Conservation (phyloP, 2,888 invertebrate genomes). For the Drosophila anceps region DNA sequence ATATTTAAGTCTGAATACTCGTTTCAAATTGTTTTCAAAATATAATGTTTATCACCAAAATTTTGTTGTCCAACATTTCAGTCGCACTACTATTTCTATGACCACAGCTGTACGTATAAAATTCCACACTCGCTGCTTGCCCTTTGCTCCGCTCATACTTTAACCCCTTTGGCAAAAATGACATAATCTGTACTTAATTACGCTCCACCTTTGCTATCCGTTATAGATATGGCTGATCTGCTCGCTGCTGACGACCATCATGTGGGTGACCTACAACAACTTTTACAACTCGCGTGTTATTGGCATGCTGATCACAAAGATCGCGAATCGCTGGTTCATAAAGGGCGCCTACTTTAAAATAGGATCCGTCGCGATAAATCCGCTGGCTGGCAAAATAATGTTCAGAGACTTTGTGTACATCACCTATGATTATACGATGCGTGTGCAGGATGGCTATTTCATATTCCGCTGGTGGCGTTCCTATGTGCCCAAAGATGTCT, state of each 20-base stretch:
- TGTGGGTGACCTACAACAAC: slow-evolving; percentile 97
- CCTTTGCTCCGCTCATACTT: not conserved
- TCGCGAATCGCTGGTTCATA: slow-evolving; percentile 94
- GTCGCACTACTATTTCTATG: no score
- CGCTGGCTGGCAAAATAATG: slow-evolving; percentile 99
- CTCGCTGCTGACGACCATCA: slow-evolving; percentile 92
- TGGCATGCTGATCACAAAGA: slow-evolving; percentile 94
- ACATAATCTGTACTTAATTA: not conserved
- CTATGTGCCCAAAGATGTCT: slow-evolving; percentile 97
- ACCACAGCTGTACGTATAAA: not conserved
- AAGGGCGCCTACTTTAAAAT: slow-evolving; percentile 95
- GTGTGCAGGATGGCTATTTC: slow-evolving; percentile 98
- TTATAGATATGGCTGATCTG: slow-evolving; percentile 89
- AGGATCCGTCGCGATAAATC: slow-evolving; percentile 97
- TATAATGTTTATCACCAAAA: no score
- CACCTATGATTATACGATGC: slow-evolving; percentile 95
- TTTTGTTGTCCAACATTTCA: no score
- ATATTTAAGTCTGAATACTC: no score
- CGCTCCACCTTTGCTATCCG: slow-evolving; percentile 14
- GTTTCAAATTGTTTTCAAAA: no score
- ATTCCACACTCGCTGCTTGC: not conserved
- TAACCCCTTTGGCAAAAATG: not conserved
- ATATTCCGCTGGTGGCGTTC: slow-evolving; percentile 99
- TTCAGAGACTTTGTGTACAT: slow-evolving; percentile 97
- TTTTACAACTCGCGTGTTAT: slow-evolving; percentile 97